A percentile compares a stretch with the other conserved stretches of the same genome.
These are phyloP conservation scores for Peromyscus aztecus DNA, from an alignment of 2,797 vertebrate species.

Conservation along the genomic window DNA sequence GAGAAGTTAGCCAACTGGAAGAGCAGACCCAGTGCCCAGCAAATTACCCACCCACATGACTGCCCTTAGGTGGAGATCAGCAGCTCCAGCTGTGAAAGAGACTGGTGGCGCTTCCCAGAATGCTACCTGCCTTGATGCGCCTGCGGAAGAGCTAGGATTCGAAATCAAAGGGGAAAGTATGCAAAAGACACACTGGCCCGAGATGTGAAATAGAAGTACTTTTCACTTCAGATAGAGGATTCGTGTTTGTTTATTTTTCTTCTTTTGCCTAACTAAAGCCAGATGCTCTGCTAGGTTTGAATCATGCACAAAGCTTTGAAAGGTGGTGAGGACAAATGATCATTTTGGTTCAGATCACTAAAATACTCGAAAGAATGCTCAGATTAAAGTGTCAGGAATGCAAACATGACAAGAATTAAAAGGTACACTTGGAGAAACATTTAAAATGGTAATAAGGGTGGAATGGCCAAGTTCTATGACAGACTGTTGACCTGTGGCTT, in stretches of 20 bases:
- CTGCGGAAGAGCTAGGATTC: neutral
- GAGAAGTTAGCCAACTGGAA: neutral
- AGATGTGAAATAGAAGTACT: slow-evolving; percentile 62
- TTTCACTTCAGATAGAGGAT: slow-evolving; percentile 62
- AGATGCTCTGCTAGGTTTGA: slow-evolving; percentile 68
- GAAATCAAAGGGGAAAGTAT: slow-evolving; percentile 13
- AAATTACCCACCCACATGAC: neutral
- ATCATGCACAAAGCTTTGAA: slow-evolving; percentile 26
- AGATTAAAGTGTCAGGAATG: neutral
- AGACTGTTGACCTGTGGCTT: neutral
- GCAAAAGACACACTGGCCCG: neutral
- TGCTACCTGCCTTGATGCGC: neutral
- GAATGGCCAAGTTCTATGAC: neutral
- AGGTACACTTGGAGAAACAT: neutral
- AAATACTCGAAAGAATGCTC: slow-evolving; percentile 53
- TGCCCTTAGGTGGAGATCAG: neutral
- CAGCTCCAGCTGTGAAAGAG: neutral
- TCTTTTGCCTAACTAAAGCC: slow-evolving; percentile 65
- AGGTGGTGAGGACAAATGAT: slow-evolving; percentile 44
- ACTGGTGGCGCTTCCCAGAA: neutral
- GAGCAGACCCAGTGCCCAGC: neutral
- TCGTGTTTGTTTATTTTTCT: slow-evolving; percentile 69
- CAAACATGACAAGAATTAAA: neutral
- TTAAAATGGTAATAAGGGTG: neutral
- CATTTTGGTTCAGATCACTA: slow-evolving; percentile 17